These are phyloP conservation scores for Tympanuchus pallidicinctus DNA, from an alignment of 2,113 vertebrate genomes.

Conservation along the genomic window DNA sequence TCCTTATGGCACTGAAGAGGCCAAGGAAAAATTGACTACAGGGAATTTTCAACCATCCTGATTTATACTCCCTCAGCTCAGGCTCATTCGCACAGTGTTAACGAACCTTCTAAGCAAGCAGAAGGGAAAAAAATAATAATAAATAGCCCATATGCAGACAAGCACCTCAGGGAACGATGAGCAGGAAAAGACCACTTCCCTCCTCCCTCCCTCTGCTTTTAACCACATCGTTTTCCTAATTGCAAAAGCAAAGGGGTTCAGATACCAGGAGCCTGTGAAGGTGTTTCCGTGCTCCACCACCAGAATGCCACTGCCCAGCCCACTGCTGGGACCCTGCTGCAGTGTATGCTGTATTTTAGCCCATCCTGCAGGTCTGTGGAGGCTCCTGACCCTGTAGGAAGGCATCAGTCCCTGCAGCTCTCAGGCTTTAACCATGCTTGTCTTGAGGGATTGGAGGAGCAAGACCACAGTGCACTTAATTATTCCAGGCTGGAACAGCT, in stretches of 20 bases:
- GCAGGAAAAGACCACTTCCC: neutral
- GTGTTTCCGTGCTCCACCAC: neutral
- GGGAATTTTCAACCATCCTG: constrained; percentile 60
- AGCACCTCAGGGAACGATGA: neutral
- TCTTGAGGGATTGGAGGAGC: neutral
- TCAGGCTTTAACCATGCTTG: neutral
- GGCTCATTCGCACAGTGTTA: constrained; percentile 37
- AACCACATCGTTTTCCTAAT: constrained; percentile 10
- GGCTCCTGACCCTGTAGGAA: neutral
- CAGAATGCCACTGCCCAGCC: neutral
- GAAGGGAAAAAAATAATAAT: neutral
- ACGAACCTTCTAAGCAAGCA: constrained; percentile 11
- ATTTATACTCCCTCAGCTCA: constrained; percentile 36
- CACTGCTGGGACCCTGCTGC: neutral
- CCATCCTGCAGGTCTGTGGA: neutral
- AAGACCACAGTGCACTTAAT: neutral
- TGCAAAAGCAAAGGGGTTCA: neutral
- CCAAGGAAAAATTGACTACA: constrained; percentile 58
- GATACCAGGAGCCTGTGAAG: neutral
- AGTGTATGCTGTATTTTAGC: neutral
- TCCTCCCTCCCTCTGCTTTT: neutral
- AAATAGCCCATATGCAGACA: constrained; percentile 24
- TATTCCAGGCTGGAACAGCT: neutral
- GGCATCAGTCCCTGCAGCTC: neutral
- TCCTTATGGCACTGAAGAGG: constrained; percentile 51